Conservation (phyloP, 2,113 vertebrate genomes). For the Clarias magur region DNA sequence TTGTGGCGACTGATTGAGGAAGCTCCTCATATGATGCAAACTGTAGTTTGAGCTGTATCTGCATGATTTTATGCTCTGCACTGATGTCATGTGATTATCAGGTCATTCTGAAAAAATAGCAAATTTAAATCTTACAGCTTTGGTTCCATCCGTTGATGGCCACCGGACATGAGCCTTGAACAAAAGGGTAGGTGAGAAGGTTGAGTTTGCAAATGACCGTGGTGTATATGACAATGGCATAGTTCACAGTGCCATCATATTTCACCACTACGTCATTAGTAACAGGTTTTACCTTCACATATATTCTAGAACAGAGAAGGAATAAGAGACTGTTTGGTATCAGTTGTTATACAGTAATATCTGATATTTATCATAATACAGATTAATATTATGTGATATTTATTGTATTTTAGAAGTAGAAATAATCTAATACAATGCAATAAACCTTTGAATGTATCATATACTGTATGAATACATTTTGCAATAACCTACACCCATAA, state of each 20-base stretch:
- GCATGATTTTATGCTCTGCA: background rate
- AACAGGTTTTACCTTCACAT: constrained; percentile 33
- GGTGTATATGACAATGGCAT: constrained; percentile 55
- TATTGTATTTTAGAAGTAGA: background rate
- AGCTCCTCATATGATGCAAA: background rate
- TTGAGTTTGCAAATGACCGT: constrained; percentile 70
- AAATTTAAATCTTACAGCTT: constrained; percentile 11
- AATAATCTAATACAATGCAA: background rate
- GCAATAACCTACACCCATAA: background rate
- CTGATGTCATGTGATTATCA: background rate
- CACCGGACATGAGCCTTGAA: constrained; percentile 65
- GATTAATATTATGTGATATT: background rate
- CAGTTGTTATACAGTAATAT: background rate
- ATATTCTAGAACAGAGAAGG: constrained; percentile 54
- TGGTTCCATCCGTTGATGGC: constrained; percentile 61
- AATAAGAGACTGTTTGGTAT: background rate
- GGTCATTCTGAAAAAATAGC: background rate
- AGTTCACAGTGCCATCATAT: constrained; percentile 60
- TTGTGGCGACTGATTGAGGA: background rate
- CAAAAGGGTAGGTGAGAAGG: constrained; percentile 71
- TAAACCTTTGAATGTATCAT: background rate
- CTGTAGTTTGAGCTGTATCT: background rate
- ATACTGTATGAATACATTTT: background rate
- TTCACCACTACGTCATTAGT: constrained; percentile 60
- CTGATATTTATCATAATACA: background rate